Evolutionary conservation across 2,888 invertebrate genomes (phyloP), one percentile per base, ranked within the genome.

Genomic region (Steromphala cineraria): DNA sequence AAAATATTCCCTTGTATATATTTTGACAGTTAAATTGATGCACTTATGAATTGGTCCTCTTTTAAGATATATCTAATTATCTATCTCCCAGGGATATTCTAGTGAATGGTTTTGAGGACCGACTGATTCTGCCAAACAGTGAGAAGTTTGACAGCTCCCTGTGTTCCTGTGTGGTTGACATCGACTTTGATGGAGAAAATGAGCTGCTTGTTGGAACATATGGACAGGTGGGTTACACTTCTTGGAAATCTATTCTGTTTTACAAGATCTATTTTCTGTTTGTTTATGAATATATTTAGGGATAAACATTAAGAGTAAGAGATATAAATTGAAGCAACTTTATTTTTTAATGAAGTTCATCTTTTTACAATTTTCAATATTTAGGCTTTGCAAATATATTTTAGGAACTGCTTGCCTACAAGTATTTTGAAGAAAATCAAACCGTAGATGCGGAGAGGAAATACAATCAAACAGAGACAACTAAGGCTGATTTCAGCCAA

Each of bases 171-270:
- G 94, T 95, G 15, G 95, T 95, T 7, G 96, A 96, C 92, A 94
- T 96, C 77, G 95, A 96, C 92, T 95, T 96, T 94, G 96, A 96
- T 93, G 95, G 96, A 0, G 92, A 94, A 80, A 95, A 95, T 88
- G 96, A 96, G 94, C 95, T 96, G 81, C 89, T 96, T 28, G 92
- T 96, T 53, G 96, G 96, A 79, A 96, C 95, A 13, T 96, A 95
- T 92, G 95, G 95, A 53, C 95, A 95, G 92, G 95, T 95, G 90
- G 75, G 53, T 67, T 74, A n/a, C 31, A 8, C n/a, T 24, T 56
- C 56, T n/a, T 24, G 56, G 17, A 56, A n/a, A 19, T 56, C 56
- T 24, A 1, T 24, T n/a, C 56, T 56, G 7, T n/a, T 55, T 19
- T 55, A 1, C n/a, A n/a, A 1, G 1, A 24, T 24, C 56, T n/a